Base-by-base conservation (phyloP, 2,888 invertebrate species). In the Aphodius granarius region DNA sequence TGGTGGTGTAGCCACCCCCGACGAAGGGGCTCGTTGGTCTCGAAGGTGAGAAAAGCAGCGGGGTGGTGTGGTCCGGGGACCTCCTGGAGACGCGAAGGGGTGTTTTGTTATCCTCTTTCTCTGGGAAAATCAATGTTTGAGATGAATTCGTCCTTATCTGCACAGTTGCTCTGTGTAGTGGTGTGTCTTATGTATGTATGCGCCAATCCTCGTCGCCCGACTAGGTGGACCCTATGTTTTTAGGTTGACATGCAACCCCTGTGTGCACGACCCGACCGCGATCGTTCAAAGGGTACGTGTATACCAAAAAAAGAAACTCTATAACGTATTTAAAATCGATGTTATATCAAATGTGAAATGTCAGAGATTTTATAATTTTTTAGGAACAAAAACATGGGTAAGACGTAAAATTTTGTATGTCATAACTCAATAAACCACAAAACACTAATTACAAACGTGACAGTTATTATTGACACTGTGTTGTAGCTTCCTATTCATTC, bases 101-200 rank as follows among this genome's bases (percentile, higher is more conserved):
- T 76, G 76, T 77, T 77, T 77, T 75, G 77, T 77, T 77, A 74
- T 68, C 68, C 68, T 68, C 68, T 68, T 68, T 68, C 68, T 68
- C 20, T 22, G 68, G 22, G 68, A 77, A 77, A 77, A 77, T 77
- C 77, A 77, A 77, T 77, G 77, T 77, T 77, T 76, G 72, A 70
- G 72, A 72, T 74, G 72, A 77, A 74, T 71, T 73, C 71, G 77
- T 73, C 66, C 72, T 73, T 68, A 68, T 68, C 68, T 68, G 21
- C 68, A 68, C 19, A 68, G 68, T 68, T 68, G 68, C 68, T 22
- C 43, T 6, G 43, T 43, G 68, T 16, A 18, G 65, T 20, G 21
- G 68, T 22, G 68, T 68, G 22, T 68, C 68, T 68, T 68, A 68
- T 68, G 68, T 68, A 68, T 68, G 68, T 68, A 68, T 68, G 68